These are phyloP conservation scores for Caenorhabditis sp. DNA, from an alignment of 2,888 invertebrate genomes.

Conservation along the genomic window DNA sequence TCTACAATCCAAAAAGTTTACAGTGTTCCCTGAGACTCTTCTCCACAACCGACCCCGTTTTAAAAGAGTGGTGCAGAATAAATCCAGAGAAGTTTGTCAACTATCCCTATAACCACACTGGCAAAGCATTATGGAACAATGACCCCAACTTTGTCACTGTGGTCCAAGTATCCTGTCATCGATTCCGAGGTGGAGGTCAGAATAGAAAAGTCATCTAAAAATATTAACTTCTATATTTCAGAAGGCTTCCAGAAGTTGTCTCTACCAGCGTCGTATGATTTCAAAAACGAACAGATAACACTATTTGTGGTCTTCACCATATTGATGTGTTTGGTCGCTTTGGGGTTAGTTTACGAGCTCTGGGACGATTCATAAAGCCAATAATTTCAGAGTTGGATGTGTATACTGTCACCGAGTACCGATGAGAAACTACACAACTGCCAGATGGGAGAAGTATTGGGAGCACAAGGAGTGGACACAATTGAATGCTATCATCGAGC, in stretches of 20 bases:
- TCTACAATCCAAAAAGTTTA: too few species aligned
- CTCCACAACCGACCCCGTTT: not conserved
- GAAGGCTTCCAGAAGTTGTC: not conserved
- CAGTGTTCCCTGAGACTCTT: conserved; percentile 20
- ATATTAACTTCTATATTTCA: not conserved
- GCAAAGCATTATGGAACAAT: not conserved
- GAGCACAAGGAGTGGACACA: conserved; percentile 9
- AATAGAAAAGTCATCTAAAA: not conserved
- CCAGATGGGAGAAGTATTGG: conserved; percentile 12
- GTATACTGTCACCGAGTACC: not conserved
- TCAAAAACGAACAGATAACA: too few species aligned
- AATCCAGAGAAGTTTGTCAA: conserved; percentile 14
- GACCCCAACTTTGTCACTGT: conserved; percentile 19
- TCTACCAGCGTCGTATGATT: too few species aligned
- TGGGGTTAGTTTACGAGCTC: not conserved
- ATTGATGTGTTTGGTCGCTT: not conserved
- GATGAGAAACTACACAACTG: not conserved
- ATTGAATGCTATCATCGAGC: conserved; percentile 15
- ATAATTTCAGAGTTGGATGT: conserved; percentile 1
- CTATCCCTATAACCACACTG: conserved; percentile 11
- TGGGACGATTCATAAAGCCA: too few species aligned
- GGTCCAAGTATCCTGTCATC: conserved; percentile 11
- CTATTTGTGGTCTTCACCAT: too few species aligned
- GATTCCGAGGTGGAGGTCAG: not conserved
- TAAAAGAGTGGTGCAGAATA: conserved; percentile 9